phyloP scores from a whole-genome alignment of 2,113 vertebrate genomes.

The Sterrhoptilus dennistouni region DNA sequence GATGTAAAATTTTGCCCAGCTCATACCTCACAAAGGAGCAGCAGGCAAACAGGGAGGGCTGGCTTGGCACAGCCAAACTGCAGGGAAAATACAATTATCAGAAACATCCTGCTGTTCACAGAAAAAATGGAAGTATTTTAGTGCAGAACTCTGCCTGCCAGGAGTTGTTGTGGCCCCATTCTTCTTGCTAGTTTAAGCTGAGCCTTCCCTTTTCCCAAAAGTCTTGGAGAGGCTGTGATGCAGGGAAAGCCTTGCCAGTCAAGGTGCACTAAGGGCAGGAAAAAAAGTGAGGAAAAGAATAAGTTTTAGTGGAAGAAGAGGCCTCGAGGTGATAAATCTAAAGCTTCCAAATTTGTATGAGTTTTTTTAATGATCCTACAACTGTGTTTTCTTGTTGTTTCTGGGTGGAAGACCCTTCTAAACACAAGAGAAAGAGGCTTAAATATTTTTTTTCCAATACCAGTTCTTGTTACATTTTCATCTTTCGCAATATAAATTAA shows the following conservation, averaged over 20 bases:
- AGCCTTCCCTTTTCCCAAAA: not conserved
- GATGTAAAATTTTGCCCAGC: not conserved
- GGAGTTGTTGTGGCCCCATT: accelerated
- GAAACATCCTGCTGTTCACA: not conserved
- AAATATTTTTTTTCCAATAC: not conserved
- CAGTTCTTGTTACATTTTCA: not conserved
- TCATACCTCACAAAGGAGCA: not conserved
- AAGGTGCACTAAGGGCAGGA: not conserved
- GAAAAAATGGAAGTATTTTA: not conserved
- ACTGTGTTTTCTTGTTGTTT: not conserved
- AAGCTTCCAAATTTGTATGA: not conserved
- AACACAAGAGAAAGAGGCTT: not conserved
- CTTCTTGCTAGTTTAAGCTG: not conserved
- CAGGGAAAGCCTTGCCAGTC: not conserved
- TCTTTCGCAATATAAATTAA: not conserved
- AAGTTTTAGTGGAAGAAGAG: not conserved
- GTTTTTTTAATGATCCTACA: not conserved
- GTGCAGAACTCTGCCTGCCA: not conserved
- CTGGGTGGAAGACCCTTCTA: not conserved
- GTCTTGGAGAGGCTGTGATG: accelerated
- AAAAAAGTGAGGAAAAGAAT: not conserved
- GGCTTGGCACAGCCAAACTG: not conserved
- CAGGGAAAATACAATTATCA: not conserved
- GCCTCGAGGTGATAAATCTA: not conserved
- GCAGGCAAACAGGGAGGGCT: not conserved